A percentile compares a stretch with the other conserved stretches of the same genome.
Conservation (phyloP, 2,888 invertebrate genomes). For the Drosophila austrosaltans region DNA sequence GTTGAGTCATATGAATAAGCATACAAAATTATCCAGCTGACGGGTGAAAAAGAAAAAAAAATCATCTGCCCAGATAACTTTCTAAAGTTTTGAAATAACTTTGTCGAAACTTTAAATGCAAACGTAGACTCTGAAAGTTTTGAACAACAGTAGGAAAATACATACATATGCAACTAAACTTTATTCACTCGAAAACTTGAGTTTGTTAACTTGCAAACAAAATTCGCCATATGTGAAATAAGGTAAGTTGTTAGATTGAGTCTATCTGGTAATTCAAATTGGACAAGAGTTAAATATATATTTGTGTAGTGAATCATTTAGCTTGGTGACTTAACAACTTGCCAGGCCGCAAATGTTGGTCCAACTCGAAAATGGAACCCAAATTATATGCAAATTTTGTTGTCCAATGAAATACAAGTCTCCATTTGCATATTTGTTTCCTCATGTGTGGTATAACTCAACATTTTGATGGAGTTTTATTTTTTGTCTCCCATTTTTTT, state of each 20-base stretch:
- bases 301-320: slow-evolving; percentile 5
- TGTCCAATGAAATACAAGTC: slow-evolving; percentile 1
- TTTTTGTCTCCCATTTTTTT: not conserved
- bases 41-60: not conserved
- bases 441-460: not conserved
- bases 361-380: not conserved
- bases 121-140: slow-evolving; percentile 1
- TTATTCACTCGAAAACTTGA: slow-evolving; percentile 1
- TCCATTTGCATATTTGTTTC: slow-evolving; percentile 12
- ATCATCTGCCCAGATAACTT: slow-evolving; percentile 7
- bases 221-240: not conserved
- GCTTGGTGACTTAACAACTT: slow-evolving; percentile 2
- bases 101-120: slow-evolving; percentile 4
- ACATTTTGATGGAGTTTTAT: not conserved
- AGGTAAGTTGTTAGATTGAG: not conserved
- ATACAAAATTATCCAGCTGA: slow-evolving; percentile 4
- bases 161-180: not conserved
- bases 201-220: not conserved
- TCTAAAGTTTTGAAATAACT: slow-evolving; percentile 6
- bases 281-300: not conserved
- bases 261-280: not conserved
- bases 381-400: slow-evolving; percentile 15
- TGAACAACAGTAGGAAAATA: not conserved
- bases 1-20: not conserved
- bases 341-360: slow-evolving; percentile 10